These are phyloP conservation scores for Pheosia tremula DNA, from an alignment of 2,888 invertebrate genomes.

Conservation along the genomic window DNA sequence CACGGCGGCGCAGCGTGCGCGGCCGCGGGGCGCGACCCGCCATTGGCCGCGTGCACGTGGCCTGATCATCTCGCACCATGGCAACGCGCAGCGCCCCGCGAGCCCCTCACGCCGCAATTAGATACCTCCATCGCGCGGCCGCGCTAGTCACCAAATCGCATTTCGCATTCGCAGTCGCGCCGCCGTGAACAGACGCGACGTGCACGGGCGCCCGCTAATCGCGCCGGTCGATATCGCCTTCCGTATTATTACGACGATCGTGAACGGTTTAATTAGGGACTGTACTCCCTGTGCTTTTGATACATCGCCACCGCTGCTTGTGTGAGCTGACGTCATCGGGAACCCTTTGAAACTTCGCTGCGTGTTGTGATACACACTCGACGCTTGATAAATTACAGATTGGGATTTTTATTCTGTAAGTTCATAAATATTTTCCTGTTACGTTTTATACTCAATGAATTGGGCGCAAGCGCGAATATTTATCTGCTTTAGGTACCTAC, in stretches of 20 bases:
- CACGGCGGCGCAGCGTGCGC: slow-evolving; percentile 42
- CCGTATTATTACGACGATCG: slow-evolving; percentile 37
- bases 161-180: slow-evolving; percentile 33
- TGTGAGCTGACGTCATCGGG: slow-evolving; percentile 6
- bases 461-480: too few species aligned
- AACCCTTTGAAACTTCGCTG: slow-evolving; percentile 10
- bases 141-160: slow-evolving; percentile 25
- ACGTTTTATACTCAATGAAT: too few species aligned
- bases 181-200: slow-evolving; percentile 35
- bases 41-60: slow-evolving; percentile 89
- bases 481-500: too few species aligned
- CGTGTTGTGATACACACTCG: background rate
- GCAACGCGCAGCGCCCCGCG: slow-evolving; percentile 71
- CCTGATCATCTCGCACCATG: slow-evolving; percentile 91
- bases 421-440: background rate
- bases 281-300: slow-evolving; percentile 23
- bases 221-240: slow-evolving; percentile 62
- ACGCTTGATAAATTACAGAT: background rate
- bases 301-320: slow-evolving; percentile 6
- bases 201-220: slow-evolving; percentile 20
- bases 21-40: slow-evolving; percentile 48
- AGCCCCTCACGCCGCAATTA: slow-evolving; percentile 42
- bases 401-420: slow-evolving; percentile 7
- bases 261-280: slow-evolving; percentile 25
- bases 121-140: slow-evolving; percentile 45